Conservation (phyloP, 2,797 vertebrate species). For the Eulemur mongoz region DNA sequence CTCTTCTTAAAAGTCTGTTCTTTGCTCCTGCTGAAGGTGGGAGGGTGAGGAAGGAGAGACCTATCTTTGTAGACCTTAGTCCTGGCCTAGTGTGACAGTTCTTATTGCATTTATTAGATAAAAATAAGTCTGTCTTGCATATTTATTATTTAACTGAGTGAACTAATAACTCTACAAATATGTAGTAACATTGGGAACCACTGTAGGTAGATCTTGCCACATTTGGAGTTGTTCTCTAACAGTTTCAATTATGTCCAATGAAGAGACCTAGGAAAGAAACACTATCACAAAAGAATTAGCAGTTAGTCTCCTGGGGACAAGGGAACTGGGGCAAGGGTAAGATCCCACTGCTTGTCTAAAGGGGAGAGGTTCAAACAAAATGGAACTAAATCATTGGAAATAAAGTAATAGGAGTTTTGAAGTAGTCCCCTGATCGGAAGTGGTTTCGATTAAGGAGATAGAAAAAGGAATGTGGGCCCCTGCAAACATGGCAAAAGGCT, state of each 20-base stretch:
- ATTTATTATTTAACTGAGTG: not conserved
- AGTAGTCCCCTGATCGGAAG: not conserved
- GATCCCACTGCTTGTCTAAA: not conserved
- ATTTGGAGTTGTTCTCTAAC: not conserved
- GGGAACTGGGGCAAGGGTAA: not conserved
- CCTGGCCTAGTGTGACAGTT: not conserved
- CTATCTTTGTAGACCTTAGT: not conserved
- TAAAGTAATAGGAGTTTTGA: not conserved
- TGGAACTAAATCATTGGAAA: not conserved
- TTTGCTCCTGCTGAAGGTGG: not conserved
- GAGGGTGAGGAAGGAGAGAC: not conserved
- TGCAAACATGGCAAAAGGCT: not conserved
- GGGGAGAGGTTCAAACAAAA: not conserved
- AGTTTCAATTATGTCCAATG: not conserved
- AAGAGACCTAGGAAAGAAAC: not conserved
- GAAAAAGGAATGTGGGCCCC: not conserved
- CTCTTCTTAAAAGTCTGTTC: not conserved
- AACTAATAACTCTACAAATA: not conserved
- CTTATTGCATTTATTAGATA: not conserved
- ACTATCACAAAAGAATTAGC: not conserved
- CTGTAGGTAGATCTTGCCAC: not conserved
- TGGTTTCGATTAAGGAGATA: not conserved
- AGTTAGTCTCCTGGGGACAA: not conserved
- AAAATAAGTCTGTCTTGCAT: not conserved
- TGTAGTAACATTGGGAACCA: not conserved